These are phyloP conservation scores for Furnarius figulus DNA, from an alignment of 2,113 vertebrate species.

Conservation along the genomic window DNA sequence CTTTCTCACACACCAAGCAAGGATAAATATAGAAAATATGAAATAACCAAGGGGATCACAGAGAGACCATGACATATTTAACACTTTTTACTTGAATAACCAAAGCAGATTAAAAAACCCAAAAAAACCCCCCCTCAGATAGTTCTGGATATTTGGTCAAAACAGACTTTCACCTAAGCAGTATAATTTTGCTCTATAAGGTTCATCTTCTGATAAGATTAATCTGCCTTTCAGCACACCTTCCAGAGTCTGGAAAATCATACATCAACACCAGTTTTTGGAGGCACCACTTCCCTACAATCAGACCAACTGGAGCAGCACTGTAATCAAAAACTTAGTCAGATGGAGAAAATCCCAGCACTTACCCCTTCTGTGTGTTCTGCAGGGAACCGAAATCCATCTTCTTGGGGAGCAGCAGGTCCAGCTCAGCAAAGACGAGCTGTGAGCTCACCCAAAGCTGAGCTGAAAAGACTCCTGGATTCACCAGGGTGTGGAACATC, in stretches of 20 bases:
- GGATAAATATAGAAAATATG: neutral
- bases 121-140: neutral
- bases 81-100: neutral
- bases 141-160: neutral
- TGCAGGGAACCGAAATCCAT: neutral
- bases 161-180: neutral
- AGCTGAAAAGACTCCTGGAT: neutral
- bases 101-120: neutral
- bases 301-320: neutral
- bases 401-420: fast-evolving
- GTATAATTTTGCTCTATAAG: neutral
- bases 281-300: neutral
- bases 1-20: neutral
- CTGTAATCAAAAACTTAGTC: neutral
- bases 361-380: fast-evolving
- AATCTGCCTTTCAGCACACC: neutral
- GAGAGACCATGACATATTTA: neutral
- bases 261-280: fast-evolving
- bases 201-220: neutral
- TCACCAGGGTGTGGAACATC: neutral
- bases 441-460: fast-evolving
- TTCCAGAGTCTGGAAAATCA: neutral
- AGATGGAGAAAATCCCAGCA: neutral
- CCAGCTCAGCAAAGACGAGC: fast-evolving
- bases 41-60: neutral